Evolutionary conservation across 2,797 vertebrate species (phyloP).

Genomic region (Cottoperca gobio): DNA sequence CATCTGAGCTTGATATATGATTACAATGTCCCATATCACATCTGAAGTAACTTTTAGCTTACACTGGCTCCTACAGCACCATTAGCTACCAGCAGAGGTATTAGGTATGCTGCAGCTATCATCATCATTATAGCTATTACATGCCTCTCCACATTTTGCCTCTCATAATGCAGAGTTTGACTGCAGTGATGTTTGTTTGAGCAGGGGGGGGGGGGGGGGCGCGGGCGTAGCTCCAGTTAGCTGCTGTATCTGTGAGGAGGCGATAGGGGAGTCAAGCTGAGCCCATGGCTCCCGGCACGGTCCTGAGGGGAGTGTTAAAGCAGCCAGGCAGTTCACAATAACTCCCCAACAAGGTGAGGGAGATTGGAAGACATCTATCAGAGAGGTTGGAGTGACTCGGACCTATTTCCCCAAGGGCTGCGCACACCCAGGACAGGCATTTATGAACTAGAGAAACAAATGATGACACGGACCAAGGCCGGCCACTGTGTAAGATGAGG

Average conservation of each 20-base stretch:
- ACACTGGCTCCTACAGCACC: conserved; percentile 19
- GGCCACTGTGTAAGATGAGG: conserved; percentile 34
- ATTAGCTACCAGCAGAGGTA: conserved; percentile 42
- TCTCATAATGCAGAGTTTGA: conserved; percentile 39
- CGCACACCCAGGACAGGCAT: conserved; percentile 55
- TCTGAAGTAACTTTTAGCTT: conserved; percentile 25
- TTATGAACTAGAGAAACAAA: conserved; percentile 76
- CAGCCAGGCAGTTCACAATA: conserved; percentile 73
- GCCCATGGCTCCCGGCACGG: conserved; percentile 46
- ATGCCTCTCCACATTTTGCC: conserved; percentile 50
- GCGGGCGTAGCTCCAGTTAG: conserved; percentile 44
- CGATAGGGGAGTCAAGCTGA: conserved; percentile 65
- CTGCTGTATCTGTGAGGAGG: conserved; percentile 62
- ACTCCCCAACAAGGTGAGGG: conserved; percentile 73
- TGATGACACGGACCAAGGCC: conserved; percentile 60
- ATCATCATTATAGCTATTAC: conserved; percentile 58
- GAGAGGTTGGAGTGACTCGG: conserved; percentile 59
- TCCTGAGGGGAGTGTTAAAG: conserved; percentile 74
- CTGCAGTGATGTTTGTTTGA: conserved; percentile 54
- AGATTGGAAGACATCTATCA: conserved; percentile 79
- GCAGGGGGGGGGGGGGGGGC: conserved; percentile 27
- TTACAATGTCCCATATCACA: conserved; percentile 20
- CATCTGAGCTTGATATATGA: conserved; percentile 40
- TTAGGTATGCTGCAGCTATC: conserved; percentile 45
- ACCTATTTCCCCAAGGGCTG: conserved; percentile 71